Evolutionary conservation across 2,888 invertebrate genomes (phyloP).

Genomic region (Drosophila peninsularis): DNA sequence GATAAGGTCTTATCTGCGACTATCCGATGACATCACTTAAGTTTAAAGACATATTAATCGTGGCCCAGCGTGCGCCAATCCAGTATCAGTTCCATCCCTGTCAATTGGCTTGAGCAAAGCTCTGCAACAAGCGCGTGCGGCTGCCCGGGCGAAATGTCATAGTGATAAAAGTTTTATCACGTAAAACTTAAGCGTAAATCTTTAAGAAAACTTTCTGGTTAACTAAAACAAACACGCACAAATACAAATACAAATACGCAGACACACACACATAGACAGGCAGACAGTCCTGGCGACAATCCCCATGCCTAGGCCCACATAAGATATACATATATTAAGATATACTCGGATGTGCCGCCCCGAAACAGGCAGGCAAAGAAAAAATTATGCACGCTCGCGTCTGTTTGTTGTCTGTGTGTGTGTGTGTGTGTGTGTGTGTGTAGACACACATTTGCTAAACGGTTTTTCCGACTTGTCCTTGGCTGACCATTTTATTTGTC

Average conservation of each 20-base stretch:
- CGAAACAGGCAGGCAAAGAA: conserved; percentile 35
- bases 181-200: conserved; percentile 81
- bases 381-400: conserved; percentile 67
- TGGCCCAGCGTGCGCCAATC: neutral
- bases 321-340: conserved; percentile 49
- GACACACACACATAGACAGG: conserved; percentile 11
- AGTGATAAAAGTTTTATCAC: conserved; percentile 81
- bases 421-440: conserved; percentile 22
- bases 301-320: conserved; percentile 32
- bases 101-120: conserved; percentile 28
- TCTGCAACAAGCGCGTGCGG: conserved; percentile 33
- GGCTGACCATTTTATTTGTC: conserved; percentile 72
- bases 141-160: conserved; percentile 58
- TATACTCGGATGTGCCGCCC: conserved; percentile 37
- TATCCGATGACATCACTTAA: conserved; percentile 9
- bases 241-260: conserved; percentile 35
- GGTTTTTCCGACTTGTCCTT: conserved; percentile 42
- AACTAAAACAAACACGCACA: conserved; percentile 71
- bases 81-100: conserved; percentile 16
- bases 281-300: conserved; percentile 53
- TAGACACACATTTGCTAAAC: conserved; percentile 74
- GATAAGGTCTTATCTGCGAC: neutral
- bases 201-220: conserved; percentile 80
- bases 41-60: conserved; percentile 5
- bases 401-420: conserved; percentile 31